A percentile compares a stretch with the other conserved stretches of the same genome.
phyloP scores from a whole-genome alignment of 2,888 invertebrate species.

The Drosophila kuntzei region DNA sequence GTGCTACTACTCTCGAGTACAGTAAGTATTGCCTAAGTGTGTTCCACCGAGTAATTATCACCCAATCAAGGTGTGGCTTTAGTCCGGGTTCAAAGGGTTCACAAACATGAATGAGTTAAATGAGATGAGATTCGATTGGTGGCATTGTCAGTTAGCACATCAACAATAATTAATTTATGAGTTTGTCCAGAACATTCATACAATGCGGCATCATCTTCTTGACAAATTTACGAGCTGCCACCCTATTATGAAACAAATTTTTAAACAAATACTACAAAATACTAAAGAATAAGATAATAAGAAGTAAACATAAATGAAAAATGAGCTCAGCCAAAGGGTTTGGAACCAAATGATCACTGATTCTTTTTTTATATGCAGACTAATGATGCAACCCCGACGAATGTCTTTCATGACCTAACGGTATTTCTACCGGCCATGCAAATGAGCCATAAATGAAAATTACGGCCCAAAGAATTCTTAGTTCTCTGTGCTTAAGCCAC shows the following conservation, averaged over 20 bases:
- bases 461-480: conserved; percentile 23
- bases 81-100: conserved; percentile 41
- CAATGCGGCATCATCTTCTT: conserved; percentile 36
- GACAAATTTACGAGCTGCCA: conserved; percentile 73
- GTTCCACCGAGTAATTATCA: conserved; percentile 13
- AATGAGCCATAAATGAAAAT: conserved; percentile 71
- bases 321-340: conserved; percentile 46
- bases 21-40: conserved; percentile 87
- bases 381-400: conserved; percentile 51
- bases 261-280: conserved; percentile 44
- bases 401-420: conserved; percentile 58
- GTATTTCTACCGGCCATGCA: conserved; percentile 63
- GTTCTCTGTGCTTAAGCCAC: conserved; percentile 20
- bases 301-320: conserved; percentile 35
- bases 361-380: conserved; percentile 18
- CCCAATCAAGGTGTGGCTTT: conserved; percentile 5
- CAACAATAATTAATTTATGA: conserved; percentile 75
- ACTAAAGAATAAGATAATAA: conserved; percentile 11
- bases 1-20: conserved; percentile 92
- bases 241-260: conserved; percentile 70
- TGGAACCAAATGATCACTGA: conserved; percentile 33
- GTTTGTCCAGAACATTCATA: conserved; percentile 34
- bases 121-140: conserved; percentile 43
- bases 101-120: conserved; percentile 47
- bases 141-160: conserved; percentile 57